Evolutionary conservation across 1,140 invertebrate species (phyloP).

Genomic region (Eumaeus atala): DNA sequence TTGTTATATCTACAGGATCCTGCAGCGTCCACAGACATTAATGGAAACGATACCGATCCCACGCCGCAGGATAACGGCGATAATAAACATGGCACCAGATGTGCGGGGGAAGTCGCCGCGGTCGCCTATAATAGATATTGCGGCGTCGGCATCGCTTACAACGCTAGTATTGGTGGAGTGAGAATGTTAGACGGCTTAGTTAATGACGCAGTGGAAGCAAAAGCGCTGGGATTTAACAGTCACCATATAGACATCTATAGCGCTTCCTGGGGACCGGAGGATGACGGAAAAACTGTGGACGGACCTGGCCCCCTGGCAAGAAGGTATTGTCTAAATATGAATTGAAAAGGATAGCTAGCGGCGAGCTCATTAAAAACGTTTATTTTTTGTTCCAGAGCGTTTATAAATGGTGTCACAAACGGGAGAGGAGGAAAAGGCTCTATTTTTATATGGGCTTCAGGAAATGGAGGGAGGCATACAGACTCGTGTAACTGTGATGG

Average conservation of each 20-base stretch:
- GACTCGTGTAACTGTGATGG: constrained; percentile 99
- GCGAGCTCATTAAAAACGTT: constrained; percentile 51
- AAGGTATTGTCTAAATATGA: constrained; percentile 66
- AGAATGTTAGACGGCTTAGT: constrained; percentile 96
- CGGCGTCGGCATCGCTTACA: constrained; percentile 94
- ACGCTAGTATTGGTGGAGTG: constrained; percentile 93
- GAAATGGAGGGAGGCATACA: constrained; percentile 95
- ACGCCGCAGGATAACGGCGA: constrained; percentile 95
- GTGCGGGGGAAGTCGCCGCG: constrained; percentile 93
- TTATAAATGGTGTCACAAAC: constrained; percentile 95
- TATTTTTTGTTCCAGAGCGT: constrained; percentile 79
- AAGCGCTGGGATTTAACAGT: constrained; percentile 91
- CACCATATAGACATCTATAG: constrained; percentile 96
- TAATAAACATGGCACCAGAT: constrained; percentile 93
- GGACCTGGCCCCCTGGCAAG: constrained; percentile 95
- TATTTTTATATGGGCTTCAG: constrained; percentile 99
- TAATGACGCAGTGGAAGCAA: constrained; percentile 95
- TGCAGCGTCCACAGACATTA: constrained; percentile 96
- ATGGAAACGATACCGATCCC: constrained; percentile 95
- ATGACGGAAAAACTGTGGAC: constrained; percentile 98
- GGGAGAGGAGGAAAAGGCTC: constrained; percentile 95
- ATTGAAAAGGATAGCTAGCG: constrained; percentile 39
- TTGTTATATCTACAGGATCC: constrained; percentile 80
- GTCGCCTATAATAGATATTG: constrained; percentile 93
- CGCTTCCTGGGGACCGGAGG: constrained; percentile 96